Evolutionary conservation across 2,113 vertebrate species (phyloP).

Genomic region (Lagopus muta): DNA sequence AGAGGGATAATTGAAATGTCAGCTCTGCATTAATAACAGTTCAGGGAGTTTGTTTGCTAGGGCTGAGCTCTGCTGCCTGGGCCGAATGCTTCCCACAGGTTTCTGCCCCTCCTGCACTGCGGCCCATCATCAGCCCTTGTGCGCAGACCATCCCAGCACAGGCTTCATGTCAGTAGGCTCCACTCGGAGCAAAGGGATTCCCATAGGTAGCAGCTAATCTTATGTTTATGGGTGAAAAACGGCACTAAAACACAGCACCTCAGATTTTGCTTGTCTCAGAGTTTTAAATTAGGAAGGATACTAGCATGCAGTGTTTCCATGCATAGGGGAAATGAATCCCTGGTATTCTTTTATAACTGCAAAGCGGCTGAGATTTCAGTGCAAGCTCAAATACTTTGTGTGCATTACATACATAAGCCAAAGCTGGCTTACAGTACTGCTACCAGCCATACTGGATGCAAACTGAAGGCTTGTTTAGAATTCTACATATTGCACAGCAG

Average conservation of each 20-base stretch:
- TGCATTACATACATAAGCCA: background rate
- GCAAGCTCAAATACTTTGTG: background rate
- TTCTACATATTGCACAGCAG: background rate
- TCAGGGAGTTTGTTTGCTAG: background rate
- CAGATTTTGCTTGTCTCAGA: background rate
- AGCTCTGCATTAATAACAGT: background rate
- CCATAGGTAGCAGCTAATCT: background rate
- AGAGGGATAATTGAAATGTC: slow-evolving; percentile 1
- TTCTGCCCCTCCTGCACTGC: background rate
- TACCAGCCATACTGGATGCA: background rate
- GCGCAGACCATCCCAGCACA: background rate
- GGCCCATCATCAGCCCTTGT: background rate
- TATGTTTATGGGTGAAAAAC: background rate
- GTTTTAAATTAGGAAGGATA: background rate
- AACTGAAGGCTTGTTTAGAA: background rate
- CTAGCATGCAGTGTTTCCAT: background rate
- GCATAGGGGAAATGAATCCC: background rate
- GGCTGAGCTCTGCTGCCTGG: background rate
- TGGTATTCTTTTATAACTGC: background rate
- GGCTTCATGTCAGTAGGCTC: background rate
- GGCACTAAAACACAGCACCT: background rate
- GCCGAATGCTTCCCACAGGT: background rate
- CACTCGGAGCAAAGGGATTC: background rate
- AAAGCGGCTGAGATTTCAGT: background rate
- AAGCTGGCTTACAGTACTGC: background rate